Percentiles rank a stretch among this genome's conserved stretches.
These are phyloP conservation scores for Malurus melanocephalus DNA, from an alignment of 2,113 vertebrate genomes.

Conservation along the genomic window DNA sequence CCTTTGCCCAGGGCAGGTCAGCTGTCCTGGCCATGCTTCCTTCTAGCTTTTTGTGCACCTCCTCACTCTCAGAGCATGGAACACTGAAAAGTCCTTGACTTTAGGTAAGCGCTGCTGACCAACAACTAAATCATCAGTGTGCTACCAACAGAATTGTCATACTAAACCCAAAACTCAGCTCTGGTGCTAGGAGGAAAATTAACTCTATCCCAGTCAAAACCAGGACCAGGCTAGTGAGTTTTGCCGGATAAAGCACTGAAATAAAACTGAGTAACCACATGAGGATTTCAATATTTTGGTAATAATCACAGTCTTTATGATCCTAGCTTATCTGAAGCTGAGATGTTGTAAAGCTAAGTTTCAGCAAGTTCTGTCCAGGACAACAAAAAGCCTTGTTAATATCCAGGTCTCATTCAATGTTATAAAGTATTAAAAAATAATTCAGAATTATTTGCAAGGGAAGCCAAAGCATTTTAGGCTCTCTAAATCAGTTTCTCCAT, in stretches of 20 bases:
- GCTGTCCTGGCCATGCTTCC: background rate
- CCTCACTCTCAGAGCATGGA: background rate
- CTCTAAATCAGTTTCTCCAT: background rate
- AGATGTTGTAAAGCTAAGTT: background rate
- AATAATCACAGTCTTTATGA: background rate
- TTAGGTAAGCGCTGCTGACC: background rate
- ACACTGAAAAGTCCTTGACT: background rate
- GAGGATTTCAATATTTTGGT: background rate
- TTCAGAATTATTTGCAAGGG: background rate
- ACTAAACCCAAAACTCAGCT: background rate
- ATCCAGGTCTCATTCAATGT: background rate
- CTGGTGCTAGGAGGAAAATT: background rate
- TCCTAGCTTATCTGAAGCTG: background rate
- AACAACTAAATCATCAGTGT: background rate
- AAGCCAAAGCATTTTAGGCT: background rate
- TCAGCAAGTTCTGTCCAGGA: background rate
- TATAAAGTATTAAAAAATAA: background rate
- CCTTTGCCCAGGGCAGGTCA: background rate
- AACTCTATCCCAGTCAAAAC: background rate
- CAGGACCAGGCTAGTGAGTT: background rate
- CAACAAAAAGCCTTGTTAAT: background rate
- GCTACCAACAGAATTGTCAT: background rate
- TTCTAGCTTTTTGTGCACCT: background rate
- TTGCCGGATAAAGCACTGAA: background rate
- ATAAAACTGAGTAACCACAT: background rate